Evolutionary conservation across 64 coral and sea anemone species (phyloP).

Genomic region (Dendrophyllia cribrosa): DNA sequence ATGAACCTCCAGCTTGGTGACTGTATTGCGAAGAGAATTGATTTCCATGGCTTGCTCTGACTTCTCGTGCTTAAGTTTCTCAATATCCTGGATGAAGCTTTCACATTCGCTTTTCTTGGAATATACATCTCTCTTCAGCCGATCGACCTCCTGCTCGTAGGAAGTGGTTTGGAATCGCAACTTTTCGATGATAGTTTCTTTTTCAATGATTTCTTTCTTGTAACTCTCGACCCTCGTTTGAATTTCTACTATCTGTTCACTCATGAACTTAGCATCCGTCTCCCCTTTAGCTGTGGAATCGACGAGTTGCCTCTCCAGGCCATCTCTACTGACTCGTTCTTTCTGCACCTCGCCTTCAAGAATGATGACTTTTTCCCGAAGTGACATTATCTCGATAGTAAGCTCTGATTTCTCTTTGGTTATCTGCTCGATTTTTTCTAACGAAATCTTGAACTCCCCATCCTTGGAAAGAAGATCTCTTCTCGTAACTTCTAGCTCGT

Average conservation of each 20-base stretch:
- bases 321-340: conserved; percentile 72
- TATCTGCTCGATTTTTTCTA: conserved; percentile 84
- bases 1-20: conserved; percentile 54
- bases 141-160: conserved; percentile 85
- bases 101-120: conserved; percentile 85
- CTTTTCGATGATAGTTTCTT: conserved; percentile 94
- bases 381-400: conserved; percentile 84
- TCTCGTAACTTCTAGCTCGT: conserved; percentile 65
- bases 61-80: conserved; percentile 83
- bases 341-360: conserved; percentile 83
- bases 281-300: conserved; percentile 77
- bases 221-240: conserved; percentile 83
- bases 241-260: conserved; percentile 72
- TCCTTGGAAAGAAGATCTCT: conserved; percentile 84
- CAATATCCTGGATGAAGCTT: conserved; percentile 69
- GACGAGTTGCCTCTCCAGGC: conserved; percentile 39
- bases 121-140: conserved; percentile 75
- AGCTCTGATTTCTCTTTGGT: conserved; percentile 85
- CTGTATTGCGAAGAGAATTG: conserved; percentile 64
- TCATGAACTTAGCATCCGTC: conserved; percentile 69
- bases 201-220: conserved; percentile 88
- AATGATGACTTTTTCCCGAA: conserved; percentile 79
- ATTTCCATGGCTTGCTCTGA: conserved; percentile 86
- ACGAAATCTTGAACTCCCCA: conserved; percentile 65
- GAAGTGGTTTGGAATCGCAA: conserved; percentile 77